A percentile compares a stretch with the other conserved stretches of the same genome.
These are phyloP conservation scores for Pelochelys cantorii DNA, from an alignment of 2,797 vertebrate species.

Conservation along the genomic window DNA sequence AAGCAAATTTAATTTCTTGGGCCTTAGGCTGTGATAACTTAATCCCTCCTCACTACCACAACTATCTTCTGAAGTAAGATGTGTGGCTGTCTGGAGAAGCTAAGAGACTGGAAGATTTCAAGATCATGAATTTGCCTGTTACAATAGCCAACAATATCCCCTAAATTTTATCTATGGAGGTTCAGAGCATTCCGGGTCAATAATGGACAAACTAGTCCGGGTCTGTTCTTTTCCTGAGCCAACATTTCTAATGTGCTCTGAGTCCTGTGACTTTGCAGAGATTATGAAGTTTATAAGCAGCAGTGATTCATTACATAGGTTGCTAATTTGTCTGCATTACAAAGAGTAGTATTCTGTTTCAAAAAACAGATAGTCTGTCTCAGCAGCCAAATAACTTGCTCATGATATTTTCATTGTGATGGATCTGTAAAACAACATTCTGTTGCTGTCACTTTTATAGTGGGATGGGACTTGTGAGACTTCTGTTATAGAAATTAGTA, in stretches of 20 bases:
- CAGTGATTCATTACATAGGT: neutral
- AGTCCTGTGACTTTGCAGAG: slow-evolving; percentile 10
- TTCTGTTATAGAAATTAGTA: neutral
- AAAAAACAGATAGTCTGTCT: neutral
- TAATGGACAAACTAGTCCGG: neutral
- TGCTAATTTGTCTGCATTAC: neutral
- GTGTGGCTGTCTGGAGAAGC: slow-evolving; percentile 9
- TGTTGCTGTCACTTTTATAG: neutral
- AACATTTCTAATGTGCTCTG: slow-evolving; percentile 22
- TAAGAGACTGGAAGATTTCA: neutral
- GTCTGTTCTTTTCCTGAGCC: neutral
- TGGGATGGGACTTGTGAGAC: neutral
- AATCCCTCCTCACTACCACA: slow-evolving; percentile 38
- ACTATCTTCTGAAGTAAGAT: slow-evolving; percentile 52
- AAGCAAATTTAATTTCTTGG: slow-evolving; percentile 48
- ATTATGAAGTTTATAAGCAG: rapidly evolving
- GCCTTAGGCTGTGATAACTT: slow-evolving; percentile 29
- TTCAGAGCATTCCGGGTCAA: neutral
- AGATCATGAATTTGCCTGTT: slow-evolving; percentile 32
- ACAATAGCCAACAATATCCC: slow-evolving; percentile 25
- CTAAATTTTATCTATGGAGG: slow-evolving; percentile 7
- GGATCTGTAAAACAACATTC: neutral
- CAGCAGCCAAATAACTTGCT: neutral
- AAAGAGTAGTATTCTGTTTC: neutral
- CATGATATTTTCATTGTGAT: neutral